Base-by-base conservation (phyloP, 2,888 invertebrate genomes). In the Protodeltote pygarga region DNA sequence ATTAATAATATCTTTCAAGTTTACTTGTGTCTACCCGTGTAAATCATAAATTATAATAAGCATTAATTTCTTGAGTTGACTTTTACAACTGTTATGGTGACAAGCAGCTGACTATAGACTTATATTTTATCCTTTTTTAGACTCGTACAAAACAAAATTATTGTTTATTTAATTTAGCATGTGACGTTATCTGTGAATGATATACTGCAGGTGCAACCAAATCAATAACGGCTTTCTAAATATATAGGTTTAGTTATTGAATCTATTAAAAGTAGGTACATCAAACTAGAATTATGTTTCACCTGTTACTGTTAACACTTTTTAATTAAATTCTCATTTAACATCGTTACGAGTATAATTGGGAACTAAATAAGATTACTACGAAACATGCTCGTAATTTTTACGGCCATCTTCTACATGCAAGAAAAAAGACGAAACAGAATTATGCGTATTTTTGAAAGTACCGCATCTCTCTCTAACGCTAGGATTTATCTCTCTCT, bases 401-500 rank as follows among this genome's bases (percentile, higher is more conserved):
- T 55, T 46, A 58, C 44, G 33, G 29, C 29, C 47, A 45, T 45
- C 50, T 23, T 13, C 19, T 13, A 10, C 1, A 24, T 34, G 27
- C 9, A 14, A 25, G 3, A n/a, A 50, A 33, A 25, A 40, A 15
- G 3, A 38, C 10, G 10, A 19, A 28, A 13, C 2, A 32, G 1
- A 9, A 19, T 15, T 3, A 17, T 25, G n/a, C 16, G 16, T 34
- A 14, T 50, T 57, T 57, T 61, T 14, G 33, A 32, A 38, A 24
- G 11, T n/a, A 8, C 17, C 35, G 5, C 25, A 10, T 79, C 75
- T 61, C 73, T 21, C 29, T 81, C 65, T 63, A 9, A 27, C 53
- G 23, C n/a, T 3, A 48, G 51, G 24, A 24, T 11, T 34, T 44
- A 81, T 64, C 74, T 35, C 32, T 85, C 77, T 57, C 58, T 60